phyloP scores from a whole-genome alignment of 2,113 vertebrate species.

The Cygnus atratus region DNA sequence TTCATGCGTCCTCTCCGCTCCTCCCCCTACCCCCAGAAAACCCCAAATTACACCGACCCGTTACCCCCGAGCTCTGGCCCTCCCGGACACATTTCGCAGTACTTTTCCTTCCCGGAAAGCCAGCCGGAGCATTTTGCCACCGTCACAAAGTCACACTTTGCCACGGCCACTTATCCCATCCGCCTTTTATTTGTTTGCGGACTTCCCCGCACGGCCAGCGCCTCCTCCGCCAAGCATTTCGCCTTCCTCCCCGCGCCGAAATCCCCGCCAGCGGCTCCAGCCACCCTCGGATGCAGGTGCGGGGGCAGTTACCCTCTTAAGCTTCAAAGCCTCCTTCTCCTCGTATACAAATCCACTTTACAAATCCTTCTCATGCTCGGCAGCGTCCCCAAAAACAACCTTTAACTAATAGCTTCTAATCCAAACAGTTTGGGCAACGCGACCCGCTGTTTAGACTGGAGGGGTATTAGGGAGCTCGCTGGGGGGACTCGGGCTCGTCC shows the following conservation, averaged over 20 bases:
- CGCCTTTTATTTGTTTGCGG: background rate
- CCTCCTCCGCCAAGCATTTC: background rate
- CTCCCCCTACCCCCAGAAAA: constrained; percentile 51
- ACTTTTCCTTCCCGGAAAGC: background rate
- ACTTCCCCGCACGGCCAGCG: background rate
- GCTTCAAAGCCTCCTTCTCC: constrained; percentile 29
- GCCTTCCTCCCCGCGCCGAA: background rate
- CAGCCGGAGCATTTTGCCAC: background rate
- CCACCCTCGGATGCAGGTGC: constrained; percentile 54
- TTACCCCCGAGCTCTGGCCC: background rate
- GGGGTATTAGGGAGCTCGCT: background rate
- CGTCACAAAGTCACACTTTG: background rate
- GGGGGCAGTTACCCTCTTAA: constrained; percentile 17
- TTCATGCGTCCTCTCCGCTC: constrained; percentile 48
- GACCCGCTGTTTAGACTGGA: constrained; percentile 52
- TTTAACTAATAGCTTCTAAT: constrained; percentile 54
- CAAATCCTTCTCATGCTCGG: background rate
- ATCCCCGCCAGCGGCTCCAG: background rate
- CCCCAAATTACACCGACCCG: constrained; percentile 21
- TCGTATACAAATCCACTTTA: constrained; percentile 31
- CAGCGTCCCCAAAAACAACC: constrained; percentile 16
- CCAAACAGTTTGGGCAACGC: constrained; percentile 46
- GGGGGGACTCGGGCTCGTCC: background rate
- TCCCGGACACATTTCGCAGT: background rate
- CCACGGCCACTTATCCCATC: background rate